Percentiles rank a stretch among this genome's conserved stretches.
Conservation (phyloP, 2,888 invertebrate genomes). For the Alcis repandata region DNA sequence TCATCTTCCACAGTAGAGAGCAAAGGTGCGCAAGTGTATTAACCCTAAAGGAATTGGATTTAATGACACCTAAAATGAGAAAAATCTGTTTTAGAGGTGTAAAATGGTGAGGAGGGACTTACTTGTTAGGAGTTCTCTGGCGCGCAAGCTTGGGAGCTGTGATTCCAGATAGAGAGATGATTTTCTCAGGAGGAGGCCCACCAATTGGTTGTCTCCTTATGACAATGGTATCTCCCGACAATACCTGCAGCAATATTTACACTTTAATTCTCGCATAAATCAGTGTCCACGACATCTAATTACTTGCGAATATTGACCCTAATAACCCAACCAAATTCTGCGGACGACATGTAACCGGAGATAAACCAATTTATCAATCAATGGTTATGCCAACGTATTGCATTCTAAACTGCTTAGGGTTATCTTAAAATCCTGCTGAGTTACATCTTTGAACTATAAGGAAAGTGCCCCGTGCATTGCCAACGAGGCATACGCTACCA, state of each 20-base stretch:
- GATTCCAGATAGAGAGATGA: constrained; percentile 95
- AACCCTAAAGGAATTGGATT: too few relatives aligned
- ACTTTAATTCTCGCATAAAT: background rate
- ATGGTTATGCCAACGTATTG: background rate
- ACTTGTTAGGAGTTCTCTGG: constrained; percentile 79
- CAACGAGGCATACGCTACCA: constrained; percentile 76
- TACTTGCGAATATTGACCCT: constrained; percentile 8
- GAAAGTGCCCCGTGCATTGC: constrained; percentile 60
- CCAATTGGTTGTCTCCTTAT: constrained; percentile 95
- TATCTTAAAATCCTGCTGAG: background rate
- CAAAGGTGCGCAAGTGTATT: too few relatives aligned
- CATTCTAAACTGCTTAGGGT: background rate
- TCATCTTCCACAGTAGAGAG: too few relatives aligned
- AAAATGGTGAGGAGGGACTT: constrained; percentile 48
- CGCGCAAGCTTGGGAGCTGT: constrained; percentile 94
- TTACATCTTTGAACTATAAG: constrained; percentile 19
- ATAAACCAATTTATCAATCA: background rate
- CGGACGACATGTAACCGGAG: background rate
- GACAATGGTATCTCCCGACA: constrained; percentile 98
- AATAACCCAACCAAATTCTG: constrained; percentile 8
- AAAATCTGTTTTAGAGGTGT: background rate
- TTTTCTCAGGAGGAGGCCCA: constrained; percentile 97
- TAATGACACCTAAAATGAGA: too few relatives aligned
- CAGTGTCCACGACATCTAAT: constrained; percentile 10
- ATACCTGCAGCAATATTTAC: constrained; percentile 87